These are phyloP conservation scores for Vicugna pacos DNA, from an alignment of 2,113 vertebrate species.

Conservation along the genomic window DNA sequence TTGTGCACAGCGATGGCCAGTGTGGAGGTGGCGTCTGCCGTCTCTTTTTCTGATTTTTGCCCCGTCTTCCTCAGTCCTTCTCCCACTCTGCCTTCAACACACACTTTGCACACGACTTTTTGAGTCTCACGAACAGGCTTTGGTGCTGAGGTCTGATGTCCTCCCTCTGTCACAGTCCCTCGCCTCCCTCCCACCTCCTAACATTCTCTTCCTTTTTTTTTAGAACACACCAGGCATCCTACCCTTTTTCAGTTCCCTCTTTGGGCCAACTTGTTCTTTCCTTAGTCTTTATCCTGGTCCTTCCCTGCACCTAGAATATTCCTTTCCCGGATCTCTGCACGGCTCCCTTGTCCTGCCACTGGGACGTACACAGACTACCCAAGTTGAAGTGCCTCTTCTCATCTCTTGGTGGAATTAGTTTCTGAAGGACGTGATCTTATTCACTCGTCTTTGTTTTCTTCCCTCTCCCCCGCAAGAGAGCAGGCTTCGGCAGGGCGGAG, in stretches of 20 bases:
- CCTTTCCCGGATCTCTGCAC: neutral
- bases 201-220: neutral
- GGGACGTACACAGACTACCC: neutral
- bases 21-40: rapidly evolving
- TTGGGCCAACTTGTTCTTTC: neutral
- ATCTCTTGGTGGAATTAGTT: neutral
- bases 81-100: neutral
- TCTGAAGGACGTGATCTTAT: neutral
- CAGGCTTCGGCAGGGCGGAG: rapidly evolving
- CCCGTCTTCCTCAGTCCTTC: too few species aligned
- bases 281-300: neutral
- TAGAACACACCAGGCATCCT: neutral
- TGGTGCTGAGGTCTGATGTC: neutral
- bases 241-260: neutral
- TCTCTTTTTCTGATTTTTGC: neutral
- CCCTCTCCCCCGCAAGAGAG: neutral
- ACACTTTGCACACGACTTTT: rapidly evolving
- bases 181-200: too few species aligned
- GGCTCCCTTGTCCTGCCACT: neutral
- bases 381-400: neutral
- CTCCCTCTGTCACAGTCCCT: neutral
- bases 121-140: neutral
- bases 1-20: neutral
- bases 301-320: neutral
- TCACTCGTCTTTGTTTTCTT: neutral